Evolutionary conservation across 2,797 vertebrate genomes (phyloP).

Genomic region (Pogoniulus pusillus): DNA sequence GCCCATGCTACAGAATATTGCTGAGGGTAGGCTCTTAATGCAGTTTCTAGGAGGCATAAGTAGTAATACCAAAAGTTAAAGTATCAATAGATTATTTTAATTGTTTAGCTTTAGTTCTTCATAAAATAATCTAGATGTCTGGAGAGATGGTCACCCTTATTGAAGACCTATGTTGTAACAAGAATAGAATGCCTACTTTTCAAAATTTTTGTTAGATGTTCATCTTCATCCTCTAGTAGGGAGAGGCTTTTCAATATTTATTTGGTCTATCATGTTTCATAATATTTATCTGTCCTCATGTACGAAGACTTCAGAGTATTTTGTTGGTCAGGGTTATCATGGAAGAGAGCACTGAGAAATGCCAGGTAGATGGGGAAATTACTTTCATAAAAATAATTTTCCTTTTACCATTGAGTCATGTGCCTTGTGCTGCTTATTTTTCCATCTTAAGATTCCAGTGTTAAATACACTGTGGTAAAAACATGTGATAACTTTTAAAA

Average conservation of each 20-base stretch:
- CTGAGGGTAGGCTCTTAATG: neutral
- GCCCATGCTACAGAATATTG: neutral
- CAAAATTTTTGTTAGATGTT: neutral
- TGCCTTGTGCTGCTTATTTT: neutral
- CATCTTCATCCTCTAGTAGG: neutral
- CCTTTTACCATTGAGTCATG: neutral
- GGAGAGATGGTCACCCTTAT: neutral
- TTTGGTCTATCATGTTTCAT: accelerated
- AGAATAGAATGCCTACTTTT: neutral
- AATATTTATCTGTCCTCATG: neutral
- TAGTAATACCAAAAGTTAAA: neutral
- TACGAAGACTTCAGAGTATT: neutral
- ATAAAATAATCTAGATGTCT: neutral
- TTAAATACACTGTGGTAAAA: neutral
- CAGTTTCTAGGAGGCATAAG: neutral
- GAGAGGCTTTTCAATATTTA: too few relatives aligned
- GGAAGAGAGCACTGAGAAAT: neutral
- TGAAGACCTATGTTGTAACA: neutral
- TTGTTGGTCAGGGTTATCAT: neutral
- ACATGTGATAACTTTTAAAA: neutral
- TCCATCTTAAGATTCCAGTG: neutral
- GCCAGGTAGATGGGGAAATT: neutral
- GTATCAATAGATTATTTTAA: neutral
- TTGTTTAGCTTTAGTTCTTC: neutral
- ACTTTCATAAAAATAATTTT: neutral